Percentiles rank a stretch among this genome's conserved stretches.
Evolutionary conservation across 2,888 invertebrate species (phyloP).

Genomic region (Tenthredo scrophulariae): DNA sequence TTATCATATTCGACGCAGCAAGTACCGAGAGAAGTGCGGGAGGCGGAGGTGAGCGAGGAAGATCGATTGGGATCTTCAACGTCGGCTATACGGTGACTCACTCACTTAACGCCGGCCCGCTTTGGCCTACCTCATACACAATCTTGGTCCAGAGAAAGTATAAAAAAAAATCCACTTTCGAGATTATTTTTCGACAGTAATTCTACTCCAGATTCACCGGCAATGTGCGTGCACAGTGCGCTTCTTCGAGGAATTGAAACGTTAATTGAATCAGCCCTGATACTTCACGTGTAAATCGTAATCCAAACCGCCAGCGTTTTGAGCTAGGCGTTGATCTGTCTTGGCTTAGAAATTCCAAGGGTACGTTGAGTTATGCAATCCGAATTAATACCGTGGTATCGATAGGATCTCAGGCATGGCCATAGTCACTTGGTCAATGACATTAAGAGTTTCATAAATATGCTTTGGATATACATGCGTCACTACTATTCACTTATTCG

Average conservation of each 20-base stretch:
- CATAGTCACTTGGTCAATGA: constrained; percentile 48
- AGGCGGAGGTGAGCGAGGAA: constrained; percentile 36
- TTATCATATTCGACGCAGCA: constrained; percentile 51
- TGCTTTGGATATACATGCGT: background rate
- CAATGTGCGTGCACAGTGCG: background rate
- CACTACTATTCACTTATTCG: constrained; percentile 22
- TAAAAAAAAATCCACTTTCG: constrained; percentile 43
- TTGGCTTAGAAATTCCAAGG: constrained; percentile 51
- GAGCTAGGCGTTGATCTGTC: constrained; percentile 43
- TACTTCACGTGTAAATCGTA: constrained; percentile 38
- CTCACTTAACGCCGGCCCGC: constrained; percentile 16
- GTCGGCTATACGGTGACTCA: constrained; percentile 40
- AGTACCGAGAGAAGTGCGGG: constrained; percentile 26
- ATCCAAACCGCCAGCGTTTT: constrained; percentile 14
- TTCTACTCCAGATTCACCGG: constrained; percentile 23
- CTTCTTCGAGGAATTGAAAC: constrained; percentile 27
- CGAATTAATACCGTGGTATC: constrained; percentile 50
- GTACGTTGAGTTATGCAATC: constrained; percentile 50
- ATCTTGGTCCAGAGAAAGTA: background rate
- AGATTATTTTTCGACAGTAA: constrained; percentile 44
- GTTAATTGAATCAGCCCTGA: constrained; percentile 45
- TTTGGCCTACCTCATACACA: background rate
- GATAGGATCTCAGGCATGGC: constrained; percentile 35
- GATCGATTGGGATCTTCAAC: constrained; percentile 49
- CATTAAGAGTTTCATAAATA: constrained; percentile 38